Evolutionary conservation across 2,113 vertebrate species (phyloP), one percentile per base, ranked within the genome.

Genomic region (Aldabrachelys gigantea): DNA sequence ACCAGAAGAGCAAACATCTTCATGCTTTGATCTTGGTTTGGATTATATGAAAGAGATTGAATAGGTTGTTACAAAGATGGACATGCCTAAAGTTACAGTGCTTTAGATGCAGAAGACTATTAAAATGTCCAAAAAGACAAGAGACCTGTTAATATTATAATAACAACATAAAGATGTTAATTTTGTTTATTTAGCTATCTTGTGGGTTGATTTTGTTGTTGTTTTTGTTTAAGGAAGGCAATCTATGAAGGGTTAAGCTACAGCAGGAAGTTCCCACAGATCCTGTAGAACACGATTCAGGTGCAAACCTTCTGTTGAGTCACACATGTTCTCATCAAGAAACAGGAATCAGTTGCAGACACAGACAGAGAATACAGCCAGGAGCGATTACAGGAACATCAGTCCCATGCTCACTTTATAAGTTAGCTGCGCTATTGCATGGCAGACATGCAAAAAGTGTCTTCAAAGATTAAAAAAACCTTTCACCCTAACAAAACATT

Each of bases 31-130:
- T 52, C 41, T 65, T 89, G 12, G 53, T 91, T 76, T 80, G 29
- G 93, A 57, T 62, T 62, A 62, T 31, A 11, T 25, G 80, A 96
- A 88, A 88, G 52, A 82, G 31, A 69, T 56, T 88, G 49, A 95
- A 81, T 4, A 89, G 50, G 16, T 4, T 91, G 29, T 88, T 19
- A 53, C 52, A 53, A 79, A 8, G 9, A 85, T 41, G 59, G 10
- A 10, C 4, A 5, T 59, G 17, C 38, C 91, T 38, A 35, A 19
- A 90, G 21, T 2, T 87, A 0, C 16, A 5, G 1, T 85, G 1
- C 14, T 65, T 87, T 87, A 38, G 79, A 25, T 41, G 17, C 87
- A 76, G 22, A 92, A 19, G 4, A 38, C 13, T 6, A 88, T 3
- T 3, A n/a, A 21, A 90, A 31, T 83, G 80, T 78, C 0, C 44